Conservation (phyloP, 2,888 invertebrate genomes). For the Gymnocheta viridis region DNA sequence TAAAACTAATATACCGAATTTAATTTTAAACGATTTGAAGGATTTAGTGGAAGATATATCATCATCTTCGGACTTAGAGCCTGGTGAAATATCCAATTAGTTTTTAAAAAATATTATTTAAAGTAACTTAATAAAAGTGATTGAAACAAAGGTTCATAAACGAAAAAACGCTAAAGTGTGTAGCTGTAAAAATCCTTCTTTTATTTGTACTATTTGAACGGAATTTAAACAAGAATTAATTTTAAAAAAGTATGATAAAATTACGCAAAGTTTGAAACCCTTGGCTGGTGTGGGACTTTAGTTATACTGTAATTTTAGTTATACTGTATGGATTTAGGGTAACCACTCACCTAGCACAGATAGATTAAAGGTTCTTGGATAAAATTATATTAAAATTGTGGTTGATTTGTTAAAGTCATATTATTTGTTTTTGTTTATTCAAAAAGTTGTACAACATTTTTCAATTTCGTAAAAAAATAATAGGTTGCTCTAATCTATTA, state of each 20-base stretch:
- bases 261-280: no score
- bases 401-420: not conserved
- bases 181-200: no score
- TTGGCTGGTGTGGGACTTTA: no score
- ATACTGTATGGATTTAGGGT: no score
- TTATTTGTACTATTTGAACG: no score
- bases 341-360: no score
- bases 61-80: conserved; percentile 77
- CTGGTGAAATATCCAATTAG: conserved; percentile 75
- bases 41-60: conserved; percentile 77
- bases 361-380: no score
- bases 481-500: conserved; percentile 18
- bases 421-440: not conserved
- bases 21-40: conserved; percentile 70
- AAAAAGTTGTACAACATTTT: conserved; percentile 14
- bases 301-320: no score
- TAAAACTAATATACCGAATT: conserved; percentile 38
- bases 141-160: not conserved
- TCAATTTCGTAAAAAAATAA: conserved; percentile 11
- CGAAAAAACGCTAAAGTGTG: no score
- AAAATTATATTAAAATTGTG: no score
- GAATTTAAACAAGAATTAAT: no score
- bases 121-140: not conserved
- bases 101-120: not conserved
- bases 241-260: no score